Conservation (phyloP, 2,797 vertebrate genomes). For the Lycodopsis pacificus region DNA sequence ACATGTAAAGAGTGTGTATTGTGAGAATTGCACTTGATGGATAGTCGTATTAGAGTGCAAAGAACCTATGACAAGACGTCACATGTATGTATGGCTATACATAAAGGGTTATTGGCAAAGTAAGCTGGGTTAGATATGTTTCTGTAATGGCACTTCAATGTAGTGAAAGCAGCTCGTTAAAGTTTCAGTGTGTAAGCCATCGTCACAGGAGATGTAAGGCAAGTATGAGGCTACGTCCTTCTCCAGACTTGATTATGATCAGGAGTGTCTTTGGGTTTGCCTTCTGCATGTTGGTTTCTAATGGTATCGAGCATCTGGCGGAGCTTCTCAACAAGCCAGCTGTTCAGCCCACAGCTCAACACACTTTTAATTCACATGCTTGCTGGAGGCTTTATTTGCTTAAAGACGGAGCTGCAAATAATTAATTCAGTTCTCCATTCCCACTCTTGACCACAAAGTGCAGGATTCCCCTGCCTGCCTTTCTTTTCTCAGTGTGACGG, state of each 20-base stretch:
- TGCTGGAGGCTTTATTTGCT: slow-evolving; percentile 66
- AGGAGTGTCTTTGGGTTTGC: slow-evolving; percentile 39
- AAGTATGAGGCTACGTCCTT: not conserved
- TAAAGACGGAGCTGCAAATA: slow-evolving; percentile 66
- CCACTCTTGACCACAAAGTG: slow-evolving; percentile 51
- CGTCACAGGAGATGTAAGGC: not conserved
- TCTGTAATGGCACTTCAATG: not conserved
- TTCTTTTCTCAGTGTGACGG: not conserved
- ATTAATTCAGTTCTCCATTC: slow-evolving; percentile 45
- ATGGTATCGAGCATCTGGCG: slow-evolving; percentile 61
- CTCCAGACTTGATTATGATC: slow-evolving; percentile 29
- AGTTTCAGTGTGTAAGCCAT: not conserved
- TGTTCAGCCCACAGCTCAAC: slow-evolving; percentile 65
- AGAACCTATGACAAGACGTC: not conserved
- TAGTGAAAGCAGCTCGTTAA: not conserved
- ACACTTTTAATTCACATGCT: slow-evolving; percentile 57
- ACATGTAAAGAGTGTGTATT: not conserved
- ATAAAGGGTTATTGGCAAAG: not conserved
- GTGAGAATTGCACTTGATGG: not conserved
- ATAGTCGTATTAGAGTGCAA: not conserved
- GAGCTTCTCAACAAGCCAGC: slow-evolving; percentile 66
- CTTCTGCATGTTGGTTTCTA: slow-evolving; percentile 56
- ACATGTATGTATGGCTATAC: not conserved
- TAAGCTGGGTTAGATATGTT: not conserved
- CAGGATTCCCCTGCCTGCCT: slow-evolving; percentile 13